Evolutionary conservation across 2,888 invertebrate species (phyloP), one percentile per base, ranked within the genome.

Genomic region (Tachina grossa): DNA sequence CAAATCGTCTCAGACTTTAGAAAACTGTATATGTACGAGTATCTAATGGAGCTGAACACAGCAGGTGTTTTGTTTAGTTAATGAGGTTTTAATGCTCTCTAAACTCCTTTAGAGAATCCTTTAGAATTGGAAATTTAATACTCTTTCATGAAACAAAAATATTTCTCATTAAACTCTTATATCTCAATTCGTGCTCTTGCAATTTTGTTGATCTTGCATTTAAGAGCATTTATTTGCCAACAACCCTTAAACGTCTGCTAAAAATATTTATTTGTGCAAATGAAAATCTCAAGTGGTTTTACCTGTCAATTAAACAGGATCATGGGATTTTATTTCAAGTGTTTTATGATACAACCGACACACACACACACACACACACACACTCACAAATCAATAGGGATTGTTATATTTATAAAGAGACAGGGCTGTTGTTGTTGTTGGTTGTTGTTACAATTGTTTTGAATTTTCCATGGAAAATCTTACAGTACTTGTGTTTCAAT

Each of bases 61-160:
- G 79, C 79, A 79, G 79, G 79, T 79, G 79, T 69, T 53, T 84
- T 66, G 5, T 51, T 57, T 16, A 13, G 13, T 31, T 31, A 31
- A 31, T 31, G 31, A 31, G 6, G 0, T 45, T 43, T 16, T 1
- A 10, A 10, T 41, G 59, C 19, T 47, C 13, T 65, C 14, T 13
- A 13, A 39, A 16, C 59, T 16, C 39, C n/a, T 16, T 2, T 6
- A 1, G 31, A 31, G 0, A n/a, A 49, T 19, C 3, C 66, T 14
- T 53, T 13, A 43, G 4, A 5, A 4, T 19, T 16, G 61, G 5
- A 61, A 61, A 63, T 53, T 31, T 59, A 19, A 53, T n/a, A 51
- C 76, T 66, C 77, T 19, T 19, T 43, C 8, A 39, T 9, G 9
- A 5, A 10, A 31, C 2, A 31, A 31, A 41, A 43, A 61, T 8